phyloP scores from a whole-genome alignment of 2,888 invertebrate genomes.

The Blomia tropicalis region DNA sequence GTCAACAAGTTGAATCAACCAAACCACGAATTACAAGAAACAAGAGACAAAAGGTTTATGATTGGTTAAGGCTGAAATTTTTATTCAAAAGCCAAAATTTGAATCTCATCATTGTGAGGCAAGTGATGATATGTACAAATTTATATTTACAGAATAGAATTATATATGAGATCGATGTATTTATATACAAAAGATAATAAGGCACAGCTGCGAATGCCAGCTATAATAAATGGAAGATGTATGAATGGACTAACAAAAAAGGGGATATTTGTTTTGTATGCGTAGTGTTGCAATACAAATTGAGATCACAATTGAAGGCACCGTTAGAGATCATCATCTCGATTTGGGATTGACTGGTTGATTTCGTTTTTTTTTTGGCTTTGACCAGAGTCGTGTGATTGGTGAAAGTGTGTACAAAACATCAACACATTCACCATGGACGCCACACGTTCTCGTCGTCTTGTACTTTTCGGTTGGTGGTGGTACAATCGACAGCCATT shows the following conservation, averaged over 20 bases:
- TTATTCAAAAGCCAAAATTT: no score
- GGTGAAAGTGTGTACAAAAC: not conserved
- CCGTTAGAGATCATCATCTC: not conserved
- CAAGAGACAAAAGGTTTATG: no score
- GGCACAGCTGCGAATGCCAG: conserved; percentile 3
- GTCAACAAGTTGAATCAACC: no score
- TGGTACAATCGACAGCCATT: conserved; percentile 11
- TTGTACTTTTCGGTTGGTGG: not conserved
- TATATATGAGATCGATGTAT: not conserved
- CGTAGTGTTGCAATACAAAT: not conserved
- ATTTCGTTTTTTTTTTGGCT: no score
- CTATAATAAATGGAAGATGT: not conserved
- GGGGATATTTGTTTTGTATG: no score
- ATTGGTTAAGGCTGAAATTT: no score
- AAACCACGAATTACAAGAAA: no score
- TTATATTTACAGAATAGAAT: no score
- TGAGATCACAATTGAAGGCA: conserved; percentile 11
- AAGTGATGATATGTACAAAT: no score
- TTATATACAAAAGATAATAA: no score
- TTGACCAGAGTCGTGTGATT: not conserved
- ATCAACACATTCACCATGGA: not conserved
- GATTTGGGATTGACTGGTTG: not conserved
- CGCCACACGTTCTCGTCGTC: conserved; percentile 16
- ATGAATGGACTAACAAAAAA: no score
- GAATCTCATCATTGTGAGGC: no score